Base-by-base conservation (phyloP, 2,113 vertebrate genomes). In the Phalacrocorax brasilianus region DNA sequence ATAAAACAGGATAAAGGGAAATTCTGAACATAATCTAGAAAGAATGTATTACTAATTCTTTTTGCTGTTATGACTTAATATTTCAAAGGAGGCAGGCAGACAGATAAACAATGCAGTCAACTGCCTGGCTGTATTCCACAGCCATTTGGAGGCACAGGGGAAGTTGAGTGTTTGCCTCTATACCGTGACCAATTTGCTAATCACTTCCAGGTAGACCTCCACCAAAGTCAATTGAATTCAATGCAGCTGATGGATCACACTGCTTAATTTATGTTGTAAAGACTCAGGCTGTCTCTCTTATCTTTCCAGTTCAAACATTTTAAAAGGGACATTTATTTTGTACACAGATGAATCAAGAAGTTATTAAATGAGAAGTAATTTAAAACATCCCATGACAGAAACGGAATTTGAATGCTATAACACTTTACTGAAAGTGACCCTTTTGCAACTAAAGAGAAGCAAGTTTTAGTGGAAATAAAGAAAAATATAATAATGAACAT, bases 191-290 rank as follows among this genome's bases (percentile, higher is more conserved):
- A 93, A 70, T 91, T 80, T 81, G 65, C 26, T 91, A 95, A 91
- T 97, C 79, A 85, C 44, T 93, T 87, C 47, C 94, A 96, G 62
- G 79, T 87, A 91, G 68, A 73, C 74, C 62, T 89, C 62, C 71
- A 84, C 28, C 45, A 79, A 40, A 80, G 68, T 59, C 73, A 78
- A 12, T 9, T 75, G 30, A 73, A 68, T 65, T 89, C 70, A 68
- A 9, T 38, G 23, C 38, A 93, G 50, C 23, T 67, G 59, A 67
- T 8, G 7, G 38, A 62, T 91, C 61, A 66, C 33, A 26, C 38
- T 62, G 56, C 18, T 94, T 80, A 75, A 78, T 70, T 83, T 55
- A 55, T 7, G 7, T 32, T 47, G 33, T 62, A 55, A 86, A 86
- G 45, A 88, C 27, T 61, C 24, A n/a, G 40, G 22, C 55, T 75